phyloP scores from a whole-genome alignment of 2,113 vertebrate species.

The Hippocampus abdominalis region DNA sequence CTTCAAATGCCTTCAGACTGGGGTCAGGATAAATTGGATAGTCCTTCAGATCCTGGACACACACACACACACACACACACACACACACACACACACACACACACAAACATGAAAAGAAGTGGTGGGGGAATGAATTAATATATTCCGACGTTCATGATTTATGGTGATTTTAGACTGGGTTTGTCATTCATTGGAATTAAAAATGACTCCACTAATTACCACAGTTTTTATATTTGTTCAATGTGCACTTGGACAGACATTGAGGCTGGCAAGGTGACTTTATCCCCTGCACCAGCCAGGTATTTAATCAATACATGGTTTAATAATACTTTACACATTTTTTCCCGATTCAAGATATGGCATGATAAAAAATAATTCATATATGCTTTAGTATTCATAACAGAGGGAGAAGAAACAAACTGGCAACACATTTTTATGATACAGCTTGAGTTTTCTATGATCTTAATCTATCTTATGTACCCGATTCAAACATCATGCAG shows the following conservation, averaged over 20 bases:
- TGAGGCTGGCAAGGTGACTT: neutral
- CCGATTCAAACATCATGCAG: neutral
- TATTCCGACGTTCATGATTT: neutral
- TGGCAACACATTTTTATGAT: neutral
- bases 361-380: neutral
- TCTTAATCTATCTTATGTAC: neutral
- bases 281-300: neutral
- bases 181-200: neutral
- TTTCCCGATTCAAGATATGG: neutral
- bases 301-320: neutral
- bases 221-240: neutral
- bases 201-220: neutral
- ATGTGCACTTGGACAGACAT: neutral
- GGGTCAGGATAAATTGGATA: conserved; percentile 90
- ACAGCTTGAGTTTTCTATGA: neutral
- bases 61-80: neutral
- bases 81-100: neutral
- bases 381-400: neutral
- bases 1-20: conserved; percentile 93
- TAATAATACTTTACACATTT: neutral
- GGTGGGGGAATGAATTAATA: neutral
- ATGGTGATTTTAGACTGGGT: neutral
- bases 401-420: neutral
- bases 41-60: conserved; percentile 85
- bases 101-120: neutral